Evolutionary conservation across 2,113 vertebrate genomes (phyloP).

Genomic region (Hypanus sabinus): DNA sequence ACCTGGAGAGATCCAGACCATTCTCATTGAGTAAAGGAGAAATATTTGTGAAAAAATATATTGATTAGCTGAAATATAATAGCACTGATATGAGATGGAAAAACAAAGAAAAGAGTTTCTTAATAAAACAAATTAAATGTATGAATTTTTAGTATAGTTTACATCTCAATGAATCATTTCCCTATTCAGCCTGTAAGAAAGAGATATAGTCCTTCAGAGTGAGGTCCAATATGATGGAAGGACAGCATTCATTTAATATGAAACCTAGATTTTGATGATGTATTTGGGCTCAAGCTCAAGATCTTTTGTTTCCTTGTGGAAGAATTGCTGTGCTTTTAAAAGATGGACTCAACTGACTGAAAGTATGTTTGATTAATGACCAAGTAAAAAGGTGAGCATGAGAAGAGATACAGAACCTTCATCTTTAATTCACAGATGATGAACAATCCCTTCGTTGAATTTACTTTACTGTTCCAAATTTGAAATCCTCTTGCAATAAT

Average conservation of each 20-base stretch:
- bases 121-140: neutral
- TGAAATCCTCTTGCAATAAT: neutral
- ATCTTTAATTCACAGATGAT: neutral
- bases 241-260: too few relatives aligned
- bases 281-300: neutral
- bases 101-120: too few relatives aligned
- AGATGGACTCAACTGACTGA: neutral
- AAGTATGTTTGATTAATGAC: neutral
- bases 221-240: neutral
- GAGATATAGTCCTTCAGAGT: neutral
- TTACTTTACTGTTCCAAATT: neutral
- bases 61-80: neutral
- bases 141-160: slow-evolving; percentile 3
- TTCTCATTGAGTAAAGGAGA: neutral
- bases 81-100: neutral
- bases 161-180: neutral
- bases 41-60: neutral
- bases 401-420: too few relatives aligned
- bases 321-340: neutral
- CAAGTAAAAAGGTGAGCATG: neutral
- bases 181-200: neutral
- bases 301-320: neutral
- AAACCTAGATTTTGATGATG: neutral
- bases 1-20: neutral
- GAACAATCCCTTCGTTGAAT: neutral